Evolutionary conservation across 1,140 invertebrate genomes (phyloP).

Genomic region (Dufourea novaeangliae): DNA sequence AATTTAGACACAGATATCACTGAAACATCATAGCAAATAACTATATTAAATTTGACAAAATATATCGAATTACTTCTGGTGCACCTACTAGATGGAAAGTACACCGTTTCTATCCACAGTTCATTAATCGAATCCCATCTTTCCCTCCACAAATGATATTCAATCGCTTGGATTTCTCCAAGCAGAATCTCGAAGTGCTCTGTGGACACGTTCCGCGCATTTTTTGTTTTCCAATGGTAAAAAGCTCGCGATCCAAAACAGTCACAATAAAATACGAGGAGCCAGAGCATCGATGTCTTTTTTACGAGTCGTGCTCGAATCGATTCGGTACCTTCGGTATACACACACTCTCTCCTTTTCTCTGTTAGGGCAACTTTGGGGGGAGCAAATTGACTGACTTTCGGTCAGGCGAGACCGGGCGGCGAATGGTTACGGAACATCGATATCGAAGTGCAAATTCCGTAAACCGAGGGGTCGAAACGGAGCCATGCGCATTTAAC

Average conservation of each 20-base stretch:
- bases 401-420: background rate
- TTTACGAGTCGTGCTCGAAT: background rate
- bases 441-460: conserved; percentile 49
- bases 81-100: no score
- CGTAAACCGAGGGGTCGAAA: conserved; percentile 26
- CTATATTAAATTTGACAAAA: no score
- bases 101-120: background rate
- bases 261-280: background rate
- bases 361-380: no score
- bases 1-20: no score
- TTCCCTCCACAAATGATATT: background rate
- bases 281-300: background rate
- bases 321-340: no score
- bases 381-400: conserved; percentile 6
- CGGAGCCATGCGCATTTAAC: conserved; percentile 43
- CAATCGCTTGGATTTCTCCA: background rate
- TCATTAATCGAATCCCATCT: background rate
- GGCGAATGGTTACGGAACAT: background rate
- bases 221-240: background rate
- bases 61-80: no score
- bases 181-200: background rate
- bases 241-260: background rate
- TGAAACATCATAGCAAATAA: no score
- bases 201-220: background rate
- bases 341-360: no score